A percentile compares a stretch with the other conserved stretches of the same genome.
These are phyloP conservation scores for Chaetodon trifascialis DNA, from an alignment of 2,113 vertebrate species.

Conservation along the genomic window DNA sequence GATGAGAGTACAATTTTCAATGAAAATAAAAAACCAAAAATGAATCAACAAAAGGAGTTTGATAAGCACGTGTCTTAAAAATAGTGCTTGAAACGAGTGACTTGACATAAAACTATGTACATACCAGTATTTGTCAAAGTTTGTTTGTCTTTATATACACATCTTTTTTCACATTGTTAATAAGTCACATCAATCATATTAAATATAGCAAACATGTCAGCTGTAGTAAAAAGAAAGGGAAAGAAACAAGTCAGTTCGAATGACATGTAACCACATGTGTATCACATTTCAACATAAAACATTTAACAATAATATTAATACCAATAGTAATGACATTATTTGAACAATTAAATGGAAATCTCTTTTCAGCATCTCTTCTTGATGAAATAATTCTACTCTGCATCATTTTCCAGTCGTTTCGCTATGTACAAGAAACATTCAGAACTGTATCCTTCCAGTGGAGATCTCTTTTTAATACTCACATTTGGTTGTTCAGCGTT, in stretches of 20 bases:
- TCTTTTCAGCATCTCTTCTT: slow-evolving; percentile 74
- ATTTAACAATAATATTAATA: slow-evolving; percentile 62
- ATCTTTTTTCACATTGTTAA: slow-evolving; percentile 66
- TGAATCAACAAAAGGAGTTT: slow-evolving; percentile 41
- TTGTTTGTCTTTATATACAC: slow-evolving; percentile 50
- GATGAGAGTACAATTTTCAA: slow-evolving; percentile 67
- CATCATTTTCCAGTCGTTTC: slow-evolving; percentile 18
- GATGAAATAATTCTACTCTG: slow-evolving; percentile 24
- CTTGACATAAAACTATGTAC: slow-evolving; percentile 70
- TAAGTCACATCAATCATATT: slow-evolving; percentile 76
- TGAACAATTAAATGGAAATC: slow-evolving; percentile 67
- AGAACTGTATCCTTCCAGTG: slow-evolving; percentile 55
- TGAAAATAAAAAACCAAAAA: slow-evolving; percentile 35
- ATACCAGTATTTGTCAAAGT: slow-evolving; percentile 61
- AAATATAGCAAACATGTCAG: slow-evolving; percentile 75
- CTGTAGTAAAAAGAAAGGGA: slow-evolving; percentile 51
- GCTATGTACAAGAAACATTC: slow-evolving; percentile 75
- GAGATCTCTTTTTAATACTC: slow-evolving; percentile 39
- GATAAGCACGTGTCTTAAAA: slow-evolving; percentile 63
- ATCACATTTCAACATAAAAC: slow-evolving; percentile 71
- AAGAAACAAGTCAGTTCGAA: slow-evolving; percentile 35
- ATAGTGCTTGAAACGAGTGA: slow-evolving; percentile 70
- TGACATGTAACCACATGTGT: slow-evolving; percentile 61
- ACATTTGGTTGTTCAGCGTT: slow-evolving; percentile 69
- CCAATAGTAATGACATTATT: slow-evolving; percentile 51